These are phyloP conservation scores for Platichthys stellatus DNA, from an alignment of 2,113 vertebrate genomes.

Conservation along the genomic window DNA sequence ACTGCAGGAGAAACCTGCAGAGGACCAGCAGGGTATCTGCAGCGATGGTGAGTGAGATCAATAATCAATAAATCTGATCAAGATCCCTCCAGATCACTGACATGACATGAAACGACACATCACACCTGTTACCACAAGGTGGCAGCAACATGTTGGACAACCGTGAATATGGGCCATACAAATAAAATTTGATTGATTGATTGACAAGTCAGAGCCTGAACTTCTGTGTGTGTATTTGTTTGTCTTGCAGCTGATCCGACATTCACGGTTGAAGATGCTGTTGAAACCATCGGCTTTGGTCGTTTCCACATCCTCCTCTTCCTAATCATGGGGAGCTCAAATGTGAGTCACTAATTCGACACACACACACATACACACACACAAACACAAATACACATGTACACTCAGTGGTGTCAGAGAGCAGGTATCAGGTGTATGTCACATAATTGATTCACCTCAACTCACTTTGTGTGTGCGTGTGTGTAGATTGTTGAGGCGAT, in stretches of 20 bases:
- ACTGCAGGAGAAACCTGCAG: constrained; percentile 45
- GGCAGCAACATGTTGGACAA: too few species aligned
- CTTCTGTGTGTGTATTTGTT: neutral
- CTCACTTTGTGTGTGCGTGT: constrained; percentile 9
- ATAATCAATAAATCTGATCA: neutral
- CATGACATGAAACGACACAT: too few species aligned
- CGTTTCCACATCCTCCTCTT: constrained; percentile 92
- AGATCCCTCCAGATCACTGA: neutral
- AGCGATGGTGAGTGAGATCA: constrained; percentile 30
- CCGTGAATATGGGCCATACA: too few species aligned
- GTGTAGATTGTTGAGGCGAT: constrained; percentile 91
- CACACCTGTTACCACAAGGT: too few species aligned
- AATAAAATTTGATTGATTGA: too few species aligned
- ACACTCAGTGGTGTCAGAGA: neutral
- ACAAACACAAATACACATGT: neutral
- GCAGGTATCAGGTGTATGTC: too few species aligned
- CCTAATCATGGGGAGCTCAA: constrained; percentile 93
- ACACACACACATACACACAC: neutral
- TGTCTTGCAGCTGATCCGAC: constrained; percentile 69
- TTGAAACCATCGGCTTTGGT: constrained; percentile 93
- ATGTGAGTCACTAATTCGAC: constrained; percentile 46
- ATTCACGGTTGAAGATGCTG: constrained; percentile 91
- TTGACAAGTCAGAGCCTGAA: neutral
- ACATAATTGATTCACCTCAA: too few species aligned
- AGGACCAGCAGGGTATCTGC: neutral